phyloP scores from a whole-genome alignment of 2,113 vertebrate genomes.

The Malurus melanocephalus region DNA sequence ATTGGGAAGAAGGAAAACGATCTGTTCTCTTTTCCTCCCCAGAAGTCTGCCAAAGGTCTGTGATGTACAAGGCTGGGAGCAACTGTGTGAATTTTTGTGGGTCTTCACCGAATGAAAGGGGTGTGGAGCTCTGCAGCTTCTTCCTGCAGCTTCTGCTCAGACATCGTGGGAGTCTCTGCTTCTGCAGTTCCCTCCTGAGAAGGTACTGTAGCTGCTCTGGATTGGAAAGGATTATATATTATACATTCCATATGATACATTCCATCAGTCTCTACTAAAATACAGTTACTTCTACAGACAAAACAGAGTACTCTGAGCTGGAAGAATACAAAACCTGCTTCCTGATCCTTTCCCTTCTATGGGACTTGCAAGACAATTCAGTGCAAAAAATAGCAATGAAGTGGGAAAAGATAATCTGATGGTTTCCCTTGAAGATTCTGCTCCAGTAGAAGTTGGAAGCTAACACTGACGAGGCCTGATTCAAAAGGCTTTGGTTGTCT shows the following conservation, averaged over 20 bases:
- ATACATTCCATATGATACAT: background rate
- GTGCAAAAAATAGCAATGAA: background rate
- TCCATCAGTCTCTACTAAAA: background rate
- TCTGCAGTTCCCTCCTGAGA: background rate
- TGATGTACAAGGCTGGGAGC: background rate
- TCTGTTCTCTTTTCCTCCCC: background rate
- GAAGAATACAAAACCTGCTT: background rate
- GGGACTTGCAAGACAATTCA: background rate
- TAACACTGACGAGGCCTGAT: background rate
- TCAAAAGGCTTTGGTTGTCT: background rate
- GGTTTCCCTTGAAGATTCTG: background rate
- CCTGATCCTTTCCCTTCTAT: background rate
- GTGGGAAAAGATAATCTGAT: background rate
- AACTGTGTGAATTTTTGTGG: background rate
- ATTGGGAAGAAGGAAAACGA: background rate
- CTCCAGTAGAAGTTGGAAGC: background rate
- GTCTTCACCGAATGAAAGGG: background rate
- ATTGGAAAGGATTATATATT: background rate
- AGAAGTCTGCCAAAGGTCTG: background rate
- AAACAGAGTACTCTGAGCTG: background rate
- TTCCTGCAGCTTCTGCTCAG: background rate
- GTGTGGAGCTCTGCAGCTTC: background rate
- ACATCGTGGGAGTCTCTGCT: accelerated
- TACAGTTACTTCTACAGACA: background rate
- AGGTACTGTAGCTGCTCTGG: background rate